Evolutionary conservation across 2,888 invertebrate species (phyloP).

Genomic region (Eupithecia subumbrata): DNA sequence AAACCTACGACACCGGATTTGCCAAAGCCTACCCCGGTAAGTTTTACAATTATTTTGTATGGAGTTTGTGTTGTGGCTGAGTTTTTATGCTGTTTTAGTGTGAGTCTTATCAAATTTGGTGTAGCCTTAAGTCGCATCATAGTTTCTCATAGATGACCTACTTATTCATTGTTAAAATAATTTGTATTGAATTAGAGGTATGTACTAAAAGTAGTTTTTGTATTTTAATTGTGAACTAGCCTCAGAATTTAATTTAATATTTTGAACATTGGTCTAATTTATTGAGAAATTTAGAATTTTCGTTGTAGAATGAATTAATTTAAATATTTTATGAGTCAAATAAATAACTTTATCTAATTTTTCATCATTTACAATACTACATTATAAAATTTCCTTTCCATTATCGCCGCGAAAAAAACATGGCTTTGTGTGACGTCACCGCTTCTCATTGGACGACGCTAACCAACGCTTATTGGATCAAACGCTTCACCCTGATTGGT

Average conservation of each 20-base stretch:
- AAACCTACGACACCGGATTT: constrained; percentile 62
- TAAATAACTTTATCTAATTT: not conserved
- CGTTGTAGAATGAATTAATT: not conserved
- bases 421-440: constrained; percentile 63
- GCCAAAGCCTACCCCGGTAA: constrained; percentile 77
- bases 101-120: constrained; percentile 22
- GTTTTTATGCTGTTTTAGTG: constrained; percentile 44
- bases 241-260: not conserved
- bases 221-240: not conserved
- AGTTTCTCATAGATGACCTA: constrained; percentile 2
- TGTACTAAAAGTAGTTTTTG: not conserved
- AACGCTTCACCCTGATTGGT: constrained; percentile 49
- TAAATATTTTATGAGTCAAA: not conserved
- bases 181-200: not conserved
- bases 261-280: not conserved
- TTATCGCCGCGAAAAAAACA: constrained; percentile 63
- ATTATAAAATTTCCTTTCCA: constrained; percentile 58
- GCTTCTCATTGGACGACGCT: constrained; percentile 58
- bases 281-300: not conserved
- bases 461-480: constrained; percentile 56
- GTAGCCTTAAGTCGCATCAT: constrained; percentile 8
- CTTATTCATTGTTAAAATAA: not conserved
- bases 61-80: constrained; percentile 46
- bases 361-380: constrained; percentile 14
- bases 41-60: constrained; percentile 35